Evolutionary conservation across 1,140 invertebrate genomes (phyloP).

Genomic region (Ips typographus): DNA sequence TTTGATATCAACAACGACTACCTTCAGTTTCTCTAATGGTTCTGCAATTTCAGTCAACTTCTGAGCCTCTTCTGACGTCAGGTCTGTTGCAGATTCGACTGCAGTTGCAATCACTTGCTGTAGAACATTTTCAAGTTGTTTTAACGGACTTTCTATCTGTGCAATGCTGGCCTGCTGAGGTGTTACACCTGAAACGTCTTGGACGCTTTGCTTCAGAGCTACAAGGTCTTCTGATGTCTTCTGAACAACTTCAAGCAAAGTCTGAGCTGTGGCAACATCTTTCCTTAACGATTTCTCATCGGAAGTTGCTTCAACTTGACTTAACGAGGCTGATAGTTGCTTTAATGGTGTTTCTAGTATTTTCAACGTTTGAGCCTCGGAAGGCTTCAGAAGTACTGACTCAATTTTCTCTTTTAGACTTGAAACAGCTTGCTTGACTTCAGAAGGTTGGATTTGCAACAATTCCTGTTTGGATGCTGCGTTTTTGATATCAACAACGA

Average conservation of each 20-base stretch:
- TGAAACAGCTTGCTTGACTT: constrained; percentile 30
- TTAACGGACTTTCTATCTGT: background rate
- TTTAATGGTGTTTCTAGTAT: constrained; percentile 25
- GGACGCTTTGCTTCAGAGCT: background rate
- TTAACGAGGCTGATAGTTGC: constrained; percentile 20
- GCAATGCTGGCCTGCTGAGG: constrained; percentile 15
- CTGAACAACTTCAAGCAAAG: constrained; percentile 6
- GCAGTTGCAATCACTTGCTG: background rate
- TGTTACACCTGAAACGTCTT: background rate
- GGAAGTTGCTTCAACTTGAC: constrained; percentile 9
- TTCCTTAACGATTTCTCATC: constrained; percentile 3
- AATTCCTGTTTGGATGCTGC: constrained; percentile 19
- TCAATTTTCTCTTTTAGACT: constrained; percentile 18
- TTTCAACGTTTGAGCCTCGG: constrained; percentile 15
- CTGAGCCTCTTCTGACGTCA: constrained; percentile 15
- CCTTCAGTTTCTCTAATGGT: constrained; percentile 19
- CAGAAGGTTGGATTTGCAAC: constrained; percentile 11
- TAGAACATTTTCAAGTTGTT: constrained; percentile 2
- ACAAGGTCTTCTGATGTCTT: constrained; percentile 5
- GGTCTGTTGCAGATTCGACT: constrained; percentile 10
- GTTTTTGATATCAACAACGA: constrained; percentile 28
- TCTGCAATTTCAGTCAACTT: constrained; percentile 7
- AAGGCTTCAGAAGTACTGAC: background rate
- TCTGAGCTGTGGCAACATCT: background rate
- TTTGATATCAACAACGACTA: constrained; percentile 4